Evolutionary conservation across 2,888 invertebrate genomes (phyloP), one percentile per base, ranked within the genome.

Genomic region (Fragum whitleyi): DNA sequence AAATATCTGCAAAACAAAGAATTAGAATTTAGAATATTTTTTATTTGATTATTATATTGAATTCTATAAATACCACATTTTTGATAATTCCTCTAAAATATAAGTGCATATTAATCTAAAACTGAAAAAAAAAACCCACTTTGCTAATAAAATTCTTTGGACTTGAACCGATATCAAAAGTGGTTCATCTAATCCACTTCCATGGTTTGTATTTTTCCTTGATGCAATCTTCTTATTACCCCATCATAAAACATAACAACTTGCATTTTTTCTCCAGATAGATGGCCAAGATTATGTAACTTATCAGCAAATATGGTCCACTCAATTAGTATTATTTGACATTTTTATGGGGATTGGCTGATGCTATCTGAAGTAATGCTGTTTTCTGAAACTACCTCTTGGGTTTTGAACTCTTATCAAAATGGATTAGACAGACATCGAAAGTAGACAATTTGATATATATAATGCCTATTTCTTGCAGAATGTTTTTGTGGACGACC

Each of bases 261-360:
- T 23, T 65, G 42, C 39, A 65, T 21, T 65, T 23, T 65, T 65
- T 42, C 65, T 19, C 32, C 26, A 42, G 65, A 39, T 42, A 65
- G 42, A 65, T 42, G 65, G 32, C 5, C 21, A 23, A 65, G 65
- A 42, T 65, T 65, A 42, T n/a, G 16, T 23, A 65, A 65, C 26
- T 19, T 65, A 65, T 42, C 42, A 39, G 36, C 42, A 9, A 65
- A 65, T 42, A 65, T 65, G 65, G 65, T 42, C 42, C 16, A 65
- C 42, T 42, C 42, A 65, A 65, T 65, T 65, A 65, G 65, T 65
- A 65, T 65, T 42, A 65, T 65, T 65, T 65, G 65, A 39, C 65
- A 65, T 65, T 65, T 65, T 65, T 65, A 65, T 65, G 65, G 42
- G 62, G 42, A 21, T 42, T 65, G 29, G 19, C 65, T 42, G 65